Conservation (phyloP, 2,797 vertebrate genomes). For the Orestias chungarensis region DNA sequence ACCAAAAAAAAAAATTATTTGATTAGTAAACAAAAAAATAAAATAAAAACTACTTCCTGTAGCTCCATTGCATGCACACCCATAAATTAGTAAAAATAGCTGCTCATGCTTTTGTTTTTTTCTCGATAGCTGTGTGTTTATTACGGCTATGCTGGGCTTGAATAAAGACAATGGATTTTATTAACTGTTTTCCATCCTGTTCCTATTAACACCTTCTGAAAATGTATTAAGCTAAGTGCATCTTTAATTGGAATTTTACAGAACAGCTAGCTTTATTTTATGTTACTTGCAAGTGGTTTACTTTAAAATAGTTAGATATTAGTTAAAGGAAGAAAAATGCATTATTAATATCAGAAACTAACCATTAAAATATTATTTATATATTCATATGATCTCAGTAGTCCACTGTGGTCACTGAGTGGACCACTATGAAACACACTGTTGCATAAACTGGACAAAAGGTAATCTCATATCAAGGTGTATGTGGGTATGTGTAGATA, state of each 20-base stretch:
- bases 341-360: background rate
- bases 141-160: too few species aligned
- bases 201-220: too few species aligned
- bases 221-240: too few species aligned
- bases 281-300: background rate
- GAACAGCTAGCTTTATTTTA: background rate
- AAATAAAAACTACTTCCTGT: too few species aligned
- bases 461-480: background rate
- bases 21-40: too few species aligned
- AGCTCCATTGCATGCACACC: too few species aligned
- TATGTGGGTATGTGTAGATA: slow-evolving; percentile 4
- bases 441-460: background rate
- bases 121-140: too few species aligned
- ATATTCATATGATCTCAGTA: background rate
- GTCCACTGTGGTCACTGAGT: background rate
- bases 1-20: too few species aligned
- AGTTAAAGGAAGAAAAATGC: background rate
- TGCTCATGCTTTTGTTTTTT: too few species aligned
- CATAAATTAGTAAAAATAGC: too few species aligned
- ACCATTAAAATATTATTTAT: background rate
- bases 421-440: background rate
- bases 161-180: too few species aligned
- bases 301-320: background rate
- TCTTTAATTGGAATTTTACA: background rate
- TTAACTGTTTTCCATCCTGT: too few species aligned